Evolutionary conservation across 2,888 invertebrate species (phyloP).

Genomic region (Endotricha flammealis): DNA sequence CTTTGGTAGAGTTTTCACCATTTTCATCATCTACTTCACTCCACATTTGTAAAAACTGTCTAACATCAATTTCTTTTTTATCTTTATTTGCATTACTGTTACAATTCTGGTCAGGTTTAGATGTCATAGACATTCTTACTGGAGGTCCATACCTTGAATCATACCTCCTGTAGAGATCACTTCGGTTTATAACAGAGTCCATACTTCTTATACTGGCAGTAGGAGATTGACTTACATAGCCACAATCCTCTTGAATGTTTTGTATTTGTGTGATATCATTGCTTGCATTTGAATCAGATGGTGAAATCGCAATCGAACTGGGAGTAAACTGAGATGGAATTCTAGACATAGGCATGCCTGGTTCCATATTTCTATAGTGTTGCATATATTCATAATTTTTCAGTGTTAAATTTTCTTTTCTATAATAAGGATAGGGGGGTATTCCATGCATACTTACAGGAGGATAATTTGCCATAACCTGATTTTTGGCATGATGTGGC

Average conservation of each 20-base stretch:
- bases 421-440: constrained; percentile 49
- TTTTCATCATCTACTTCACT: constrained; percentile 72
- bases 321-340: constrained; percentile 64
- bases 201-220: constrained; percentile 62
- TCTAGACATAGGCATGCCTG: constrained; percentile 42
- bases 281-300: constrained; percentile 64
- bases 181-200: constrained; percentile 47
- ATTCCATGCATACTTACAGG: constrained; percentile 45
- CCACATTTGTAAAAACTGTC: constrained; percentile 74
- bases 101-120: constrained; percentile 33
- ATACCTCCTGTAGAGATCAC: constrained; percentile 52
- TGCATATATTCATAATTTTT: constrained; percentile 56
- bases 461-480: constrained; percentile 50
- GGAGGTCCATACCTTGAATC: constrained; percentile 47
- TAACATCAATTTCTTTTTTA: constrained; percentile 59
- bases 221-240: constrained; percentile 71
- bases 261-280: constrained; percentile 56
- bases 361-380: constrained; percentile 52
- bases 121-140: constrained; percentile 32
- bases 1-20: constrained; percentile 40
- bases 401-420: constrained; percentile 47
- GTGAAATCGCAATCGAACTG: constrained; percentile 61
- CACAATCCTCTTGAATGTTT: constrained; percentile 63
- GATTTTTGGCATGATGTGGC: constrained; percentile 46
- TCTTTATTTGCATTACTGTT: constrained; percentile 33